phyloP scores from a whole-genome alignment of 2,113 vertebrate species.

The Cynocephalus volans region DNA sequence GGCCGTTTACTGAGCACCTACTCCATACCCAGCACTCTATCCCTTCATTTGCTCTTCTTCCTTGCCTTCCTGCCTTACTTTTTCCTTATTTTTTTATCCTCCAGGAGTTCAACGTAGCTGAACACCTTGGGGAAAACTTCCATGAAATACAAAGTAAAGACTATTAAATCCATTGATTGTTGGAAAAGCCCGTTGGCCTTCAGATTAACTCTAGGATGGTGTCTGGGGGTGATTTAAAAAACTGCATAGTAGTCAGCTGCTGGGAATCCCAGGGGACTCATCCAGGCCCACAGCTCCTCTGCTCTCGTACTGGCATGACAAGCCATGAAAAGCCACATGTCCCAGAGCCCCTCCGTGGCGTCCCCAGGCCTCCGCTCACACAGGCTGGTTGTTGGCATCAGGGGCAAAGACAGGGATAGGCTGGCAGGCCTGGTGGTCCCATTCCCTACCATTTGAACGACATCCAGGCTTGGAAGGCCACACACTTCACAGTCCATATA shows the following conservation, averaged over 20 bases:
- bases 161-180: not conserved
- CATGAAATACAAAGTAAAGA: not conserved
- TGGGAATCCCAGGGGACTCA: not conserved
- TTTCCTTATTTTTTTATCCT: not conserved
- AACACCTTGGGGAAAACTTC: not conserved
- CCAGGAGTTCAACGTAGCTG: not conserved
- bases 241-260: not conserved
- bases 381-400: not conserved
- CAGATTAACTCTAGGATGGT: not conserved
- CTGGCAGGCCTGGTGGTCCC: not conserved
- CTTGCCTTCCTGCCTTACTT: not conserved
- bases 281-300: not conserved
- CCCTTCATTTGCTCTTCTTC: not conserved
- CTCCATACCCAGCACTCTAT: accelerated
- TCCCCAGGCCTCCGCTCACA: not conserved
- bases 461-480: not conserved
- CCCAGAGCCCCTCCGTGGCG: not conserved
- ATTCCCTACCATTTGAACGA: not conserved
- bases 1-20: not conserved
- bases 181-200: not conserved
- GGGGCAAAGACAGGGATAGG: not conserved
- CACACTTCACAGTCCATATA: not conserved
- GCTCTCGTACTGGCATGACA: not conserved
- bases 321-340: not conserved
- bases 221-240: not conserved